Base-by-base conservation (phyloP, 2,113 vertebrate genomes). In the Phoxinus phoxinus region DNA sequence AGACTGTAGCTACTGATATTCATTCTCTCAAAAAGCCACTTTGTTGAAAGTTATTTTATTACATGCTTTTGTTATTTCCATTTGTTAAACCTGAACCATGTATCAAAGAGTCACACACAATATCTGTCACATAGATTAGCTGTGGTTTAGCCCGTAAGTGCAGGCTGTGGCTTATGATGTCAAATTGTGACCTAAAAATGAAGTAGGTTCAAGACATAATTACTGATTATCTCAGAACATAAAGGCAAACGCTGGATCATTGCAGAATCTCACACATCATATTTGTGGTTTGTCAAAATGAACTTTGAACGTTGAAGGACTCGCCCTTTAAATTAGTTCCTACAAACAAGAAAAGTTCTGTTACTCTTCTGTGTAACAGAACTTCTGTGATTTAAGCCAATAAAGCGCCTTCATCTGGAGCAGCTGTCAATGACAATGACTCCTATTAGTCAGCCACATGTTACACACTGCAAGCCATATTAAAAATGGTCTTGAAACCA, bases 61-160 rank as follows among this genome's bases (percentile, higher is more conserved):
- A 72, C 6, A 44, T 27, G 71, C 41, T 8, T 46, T 73, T 61
- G 35, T 53, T 79, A 11, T 59, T 25, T 23, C 32, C 2, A 12
- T 65, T 81, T 67, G 61, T 46, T 35, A 51, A 48, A 51, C 21
- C 23, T 59, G 32, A 37, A 59, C 21, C 76, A 59, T 41, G 25
- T 59, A 59, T 77, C 4, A 17, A 51, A 58, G 1, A 32, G 51
- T 77, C 19, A 56, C 73, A 23, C 30, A 35, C 27, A 23, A 23
- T 2, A 35, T 81, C 37, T 23, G 19, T 67, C 10, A 15, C 35
- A 44, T 5, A n/a, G 44, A 67, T 51, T 30, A 48, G 78, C n/a
- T 80, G 58, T 44, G 77, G 77, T 80, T 63, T 10, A 46, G 61
- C 25, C 63, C 1, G n/a, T 63, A 67, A 67, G 25, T 32, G 61